Evolutionary conservation across 2,888 invertebrate species (phyloP).

Genomic region (Dione juno): DNA sequence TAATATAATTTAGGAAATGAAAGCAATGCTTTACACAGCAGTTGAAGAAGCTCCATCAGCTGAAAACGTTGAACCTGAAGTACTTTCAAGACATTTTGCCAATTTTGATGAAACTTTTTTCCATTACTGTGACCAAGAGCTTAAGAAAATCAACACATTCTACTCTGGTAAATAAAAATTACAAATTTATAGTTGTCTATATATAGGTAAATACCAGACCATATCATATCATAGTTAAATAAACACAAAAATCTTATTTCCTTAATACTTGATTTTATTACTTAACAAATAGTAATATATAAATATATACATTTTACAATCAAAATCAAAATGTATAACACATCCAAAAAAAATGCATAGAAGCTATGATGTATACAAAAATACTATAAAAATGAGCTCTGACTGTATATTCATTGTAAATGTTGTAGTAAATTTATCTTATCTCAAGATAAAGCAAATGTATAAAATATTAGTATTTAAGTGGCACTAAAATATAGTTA

Average conservation of each 20-base stretch:
- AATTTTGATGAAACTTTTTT: constrained; percentile 98
- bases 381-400: not conserved
- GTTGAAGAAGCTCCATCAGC: constrained; percentile 95
- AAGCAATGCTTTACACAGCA: constrained; percentile 95
- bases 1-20: constrained; percentile 90
- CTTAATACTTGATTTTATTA: not conserved
- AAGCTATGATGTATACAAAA: not conserved
- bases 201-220: too few species aligned
- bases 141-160: constrained; percentile 98
- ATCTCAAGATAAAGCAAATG: not conserved
- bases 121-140: constrained; percentile 96
- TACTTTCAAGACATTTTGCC: constrained; percentile 93
- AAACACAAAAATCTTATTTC: not conserved
- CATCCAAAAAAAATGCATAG: not conserved
- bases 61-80: constrained; percentile 94
- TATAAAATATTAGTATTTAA: constrained; percentile 18
- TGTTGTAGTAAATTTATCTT: constrained; percentile 7
- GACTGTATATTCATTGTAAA: not conserved
- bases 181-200: too few species aligned
- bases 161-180: constrained; percentile 88
- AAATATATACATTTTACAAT: not conserved
- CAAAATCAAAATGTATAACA: too few species aligned
- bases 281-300: not conserved
- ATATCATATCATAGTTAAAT: too few species aligned
- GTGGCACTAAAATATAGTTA: not conserved